phyloP scores from a whole-genome alignment of 2,797 vertebrate genomes.

The Semotilus atromaculatus region DNA sequence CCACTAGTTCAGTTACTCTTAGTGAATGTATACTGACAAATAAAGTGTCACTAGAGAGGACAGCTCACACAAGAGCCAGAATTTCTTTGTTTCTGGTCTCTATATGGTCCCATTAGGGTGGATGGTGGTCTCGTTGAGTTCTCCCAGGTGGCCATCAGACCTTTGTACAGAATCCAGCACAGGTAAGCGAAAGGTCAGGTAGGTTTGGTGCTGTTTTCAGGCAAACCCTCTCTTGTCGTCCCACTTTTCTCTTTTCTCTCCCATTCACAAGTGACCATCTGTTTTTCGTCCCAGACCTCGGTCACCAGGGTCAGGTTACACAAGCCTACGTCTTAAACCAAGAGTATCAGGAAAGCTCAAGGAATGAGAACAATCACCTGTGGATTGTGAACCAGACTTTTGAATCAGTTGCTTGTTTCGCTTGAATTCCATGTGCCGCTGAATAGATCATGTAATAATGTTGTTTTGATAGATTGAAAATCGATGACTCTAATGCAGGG shows the following conservation, averaged over 20 bases:
- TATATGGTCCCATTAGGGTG: neutral
- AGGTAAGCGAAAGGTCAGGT: conserved; percentile 38
- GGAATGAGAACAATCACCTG: neutral
- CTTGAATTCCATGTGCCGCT: neutral
- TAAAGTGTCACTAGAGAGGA: conserved; percentile 5
- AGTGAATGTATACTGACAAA: neutral
- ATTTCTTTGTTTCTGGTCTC: neutral
- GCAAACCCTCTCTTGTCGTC: conserved; percentile 30
- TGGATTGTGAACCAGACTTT: neutral
- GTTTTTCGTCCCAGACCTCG: conserved; percentile 40
- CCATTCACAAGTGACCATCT: conserved; percentile 33
- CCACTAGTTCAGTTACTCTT: neutral
- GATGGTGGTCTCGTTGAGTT: conserved; percentile 10
- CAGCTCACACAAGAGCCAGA: neutral
- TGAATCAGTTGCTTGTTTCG: neutral
- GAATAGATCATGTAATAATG: neutral
- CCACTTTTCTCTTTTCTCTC: neutral
- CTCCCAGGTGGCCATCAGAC: conserved; percentile 42
- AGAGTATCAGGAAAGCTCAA: neutral
- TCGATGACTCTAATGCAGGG: neutral
- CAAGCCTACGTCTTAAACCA: neutral
- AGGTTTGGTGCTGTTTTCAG: conserved; percentile 38
- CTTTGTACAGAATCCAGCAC: conserved; percentile 38
- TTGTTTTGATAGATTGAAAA: neutral
- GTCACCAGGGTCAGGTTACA: conserved; percentile 34